Evolutionary conservation across 30 jellyfish, hydroid and myxozoan genomes (phyloP), one percentile per base, ranked within the genome.

Genomic region (Cassiopea andromeda): DNA sequence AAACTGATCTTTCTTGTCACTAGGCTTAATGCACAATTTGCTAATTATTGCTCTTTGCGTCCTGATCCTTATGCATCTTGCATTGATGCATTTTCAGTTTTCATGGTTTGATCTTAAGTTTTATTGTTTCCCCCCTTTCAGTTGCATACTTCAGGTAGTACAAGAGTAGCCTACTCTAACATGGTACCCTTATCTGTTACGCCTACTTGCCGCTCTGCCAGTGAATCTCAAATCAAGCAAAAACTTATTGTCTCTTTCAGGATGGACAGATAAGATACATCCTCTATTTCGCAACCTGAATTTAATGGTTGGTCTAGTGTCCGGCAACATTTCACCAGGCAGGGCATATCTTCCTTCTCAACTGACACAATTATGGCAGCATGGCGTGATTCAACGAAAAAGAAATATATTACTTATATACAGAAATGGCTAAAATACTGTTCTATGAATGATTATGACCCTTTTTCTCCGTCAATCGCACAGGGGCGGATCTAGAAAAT

Each of bases 161-260:
- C 90, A 78, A 60, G 19, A 81, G 44, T 64, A 81, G 90, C 90
- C 90, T 18, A 81, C 90, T 18, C 81, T 59, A 44, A 48, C 72
- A 14, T 81, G 82, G 90, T 81, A 81, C 80, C 90, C 90, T 14
- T 17, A 59, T 2, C 81, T 81, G 90, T 12, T 81, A 64, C 10
- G 48, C 67, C 46, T 81, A 69, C 46, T 81, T 60, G 43, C 47
- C 66, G 54, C 71, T 5, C 81, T 67, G 16, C 90, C 90, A 45
- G 82, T 81, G 44, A 1, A 15, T 66, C 61, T 81, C 13, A 6
- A 67, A 7, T 78, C 90, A 15, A 66, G 17, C 60, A 61, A 66
- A 44, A 66, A 78, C 19, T 60, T 78, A 46, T 59, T 57, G 50
- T 10, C 46, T 5, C 38, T 78, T 17, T 77, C 88, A 44, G 78